Evolutionary conservation across 2,797 vertebrate genomes (phyloP).

Genomic region (Myotis planiceps): DNA sequence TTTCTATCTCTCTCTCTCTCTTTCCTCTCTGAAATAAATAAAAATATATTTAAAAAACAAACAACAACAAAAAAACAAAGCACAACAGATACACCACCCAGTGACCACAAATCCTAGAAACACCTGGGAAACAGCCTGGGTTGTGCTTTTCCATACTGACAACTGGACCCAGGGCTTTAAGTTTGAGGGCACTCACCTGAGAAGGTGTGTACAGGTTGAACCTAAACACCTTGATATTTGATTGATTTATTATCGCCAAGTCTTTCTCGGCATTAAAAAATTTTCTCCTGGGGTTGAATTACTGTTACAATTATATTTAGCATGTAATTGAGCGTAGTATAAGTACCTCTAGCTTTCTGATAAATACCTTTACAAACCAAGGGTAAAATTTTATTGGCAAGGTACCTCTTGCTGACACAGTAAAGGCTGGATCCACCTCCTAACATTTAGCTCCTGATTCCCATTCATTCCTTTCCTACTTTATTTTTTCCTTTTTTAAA

Average conservation of each 20-base stretch:
- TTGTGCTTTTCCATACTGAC: not conserved
- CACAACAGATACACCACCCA: not conserved
- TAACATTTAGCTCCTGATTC: not conserved
- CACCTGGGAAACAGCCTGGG: not conserved
- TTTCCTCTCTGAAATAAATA: too few species aligned
- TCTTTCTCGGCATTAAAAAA: not conserved
- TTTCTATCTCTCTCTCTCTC: too few species aligned
- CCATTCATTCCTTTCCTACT: not conserved
- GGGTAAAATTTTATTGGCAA: not conserved
- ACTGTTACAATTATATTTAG: not conserved
- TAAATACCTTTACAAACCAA: not conserved
- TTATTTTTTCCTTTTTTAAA: not conserved
- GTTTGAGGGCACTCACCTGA: not conserved
- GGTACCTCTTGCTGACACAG: not conserved
- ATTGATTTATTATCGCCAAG: not conserved
- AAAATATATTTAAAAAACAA: not conserved
- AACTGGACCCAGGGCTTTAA: not conserved
- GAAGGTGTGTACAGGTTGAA: not conserved
- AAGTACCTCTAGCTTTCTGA: not conserved
- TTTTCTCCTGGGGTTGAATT: not conserved
- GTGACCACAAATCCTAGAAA: not conserved
- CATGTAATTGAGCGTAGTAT: not conserved
- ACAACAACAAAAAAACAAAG: not conserved
- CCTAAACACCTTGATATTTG: not conserved
- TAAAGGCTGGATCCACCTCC: not conserved